These are phyloP conservation scores for Fragum whitleyi DNA, from an alignment of 2,888 invertebrate species.

Conservation along the genomic window DNA sequence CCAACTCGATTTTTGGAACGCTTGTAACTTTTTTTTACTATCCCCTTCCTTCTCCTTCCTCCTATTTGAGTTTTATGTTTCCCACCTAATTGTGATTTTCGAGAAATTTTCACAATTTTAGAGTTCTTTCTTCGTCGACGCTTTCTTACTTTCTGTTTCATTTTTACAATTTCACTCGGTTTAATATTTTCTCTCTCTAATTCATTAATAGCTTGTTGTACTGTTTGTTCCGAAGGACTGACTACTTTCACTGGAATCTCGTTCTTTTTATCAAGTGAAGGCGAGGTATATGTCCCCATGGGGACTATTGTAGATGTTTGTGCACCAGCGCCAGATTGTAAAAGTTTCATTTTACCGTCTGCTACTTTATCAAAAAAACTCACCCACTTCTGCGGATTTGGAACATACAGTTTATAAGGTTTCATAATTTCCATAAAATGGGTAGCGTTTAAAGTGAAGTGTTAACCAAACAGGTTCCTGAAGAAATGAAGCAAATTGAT, in stretches of 20 bases:
- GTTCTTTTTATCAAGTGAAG: constrained; percentile 7
- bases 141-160: constrained; percentile 19
- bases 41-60: background rate
- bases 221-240: constrained; percentile 41
- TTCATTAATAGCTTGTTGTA: constrained; percentile 12
- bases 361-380: constrained; percentile 19
- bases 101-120: background rate
- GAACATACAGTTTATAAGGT: background rate
- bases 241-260: constrained; percentile 35
- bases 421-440: constrained; percentile 17
- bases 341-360: constrained; percentile 28
- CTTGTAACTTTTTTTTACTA: background rate
- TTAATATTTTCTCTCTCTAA: constrained; percentile 44
- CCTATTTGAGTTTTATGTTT: constrained; percentile 11
- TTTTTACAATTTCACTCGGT: constrained; percentile 14
- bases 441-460: constrained; percentile 50
- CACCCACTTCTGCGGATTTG: constrained; percentile 23
- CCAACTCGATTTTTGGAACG: too few relatives aligned
- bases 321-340: constrained; percentile 43
- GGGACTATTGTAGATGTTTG: constrained; percentile 28
- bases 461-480: constrained; percentile 41
- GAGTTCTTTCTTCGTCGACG: constrained; percentile 9
- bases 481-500: constrained; percentile 20
- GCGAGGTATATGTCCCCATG: constrained; percentile 3
- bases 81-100: constrained; percentile 7